A percentile compares a stretch with the other conserved stretches of the same genome.
These are phyloP conservation scores for Zenarchopterus dispar DNA, from an alignment of 2,797 vertebrate species.

Conservation along the genomic window DNA sequence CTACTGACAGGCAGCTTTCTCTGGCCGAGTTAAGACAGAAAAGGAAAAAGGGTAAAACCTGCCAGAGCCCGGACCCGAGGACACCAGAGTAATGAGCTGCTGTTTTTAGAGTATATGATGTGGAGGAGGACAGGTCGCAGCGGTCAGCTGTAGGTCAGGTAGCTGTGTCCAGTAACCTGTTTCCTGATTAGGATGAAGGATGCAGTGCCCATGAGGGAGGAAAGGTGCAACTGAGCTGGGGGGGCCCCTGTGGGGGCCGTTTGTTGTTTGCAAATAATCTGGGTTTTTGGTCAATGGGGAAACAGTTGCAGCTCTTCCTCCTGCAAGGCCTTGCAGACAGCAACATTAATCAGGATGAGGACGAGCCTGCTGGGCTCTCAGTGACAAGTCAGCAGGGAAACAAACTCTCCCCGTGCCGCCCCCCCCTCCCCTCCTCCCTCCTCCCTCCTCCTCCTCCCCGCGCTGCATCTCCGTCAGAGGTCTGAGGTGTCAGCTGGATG, in stretches of 20 bases:
- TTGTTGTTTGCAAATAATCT: slow-evolving; percentile 75
- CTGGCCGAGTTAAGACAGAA: slow-evolving; percentile 13
- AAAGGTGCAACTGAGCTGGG: slow-evolving; percentile 58
- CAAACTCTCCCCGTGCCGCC: slow-evolving; percentile 31
- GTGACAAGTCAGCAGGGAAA: slow-evolving; percentile 67
- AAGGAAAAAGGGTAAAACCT: slow-evolving; percentile 11
- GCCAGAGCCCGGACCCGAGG: not conserved
- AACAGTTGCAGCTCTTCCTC: slow-evolving; percentile 46
- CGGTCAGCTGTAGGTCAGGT: slow-evolving; percentile 69
- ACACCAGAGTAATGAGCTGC: slow-evolving; percentile 27
- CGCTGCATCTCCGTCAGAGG: slow-evolving; percentile 73
- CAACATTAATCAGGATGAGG: slow-evolving; percentile 78
- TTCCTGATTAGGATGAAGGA: slow-evolving; percentile 71
- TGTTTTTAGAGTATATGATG: slow-evolving; percentile 22
- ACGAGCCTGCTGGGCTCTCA: slow-evolving; percentile 69
- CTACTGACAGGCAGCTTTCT: slow-evolving; percentile 4
- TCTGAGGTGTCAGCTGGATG: slow-evolving; percentile 60
- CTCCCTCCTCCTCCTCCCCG: slow-evolving; percentile 44
- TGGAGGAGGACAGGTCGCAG: slow-evolving; percentile 39
- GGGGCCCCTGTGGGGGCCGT: slow-evolving; percentile 73
- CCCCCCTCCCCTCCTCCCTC: slow-evolving; percentile 37
- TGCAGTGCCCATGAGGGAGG: slow-evolving; percentile 50
- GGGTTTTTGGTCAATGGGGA: slow-evolving; percentile 59
- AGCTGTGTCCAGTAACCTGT: slow-evolving; percentile 44
- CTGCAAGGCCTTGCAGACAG: slow-evolving; percentile 58